These are phyloP conservation scores for Tholera decimalis DNA, from an alignment of 2,888 invertebrate genomes.

Conservation along the genomic window DNA sequence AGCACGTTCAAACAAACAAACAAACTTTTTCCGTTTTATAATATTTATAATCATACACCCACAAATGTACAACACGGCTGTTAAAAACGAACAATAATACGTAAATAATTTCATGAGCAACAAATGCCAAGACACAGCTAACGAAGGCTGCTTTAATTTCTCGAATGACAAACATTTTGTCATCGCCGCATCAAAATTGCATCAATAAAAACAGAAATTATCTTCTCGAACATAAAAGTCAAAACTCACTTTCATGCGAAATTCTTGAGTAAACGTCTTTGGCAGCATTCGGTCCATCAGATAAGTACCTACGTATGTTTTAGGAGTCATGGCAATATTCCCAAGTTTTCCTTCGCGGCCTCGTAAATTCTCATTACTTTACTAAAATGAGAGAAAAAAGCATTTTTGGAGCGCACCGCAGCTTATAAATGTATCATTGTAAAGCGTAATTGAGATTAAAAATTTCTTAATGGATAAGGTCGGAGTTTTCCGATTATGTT, in stretches of 20 bases:
- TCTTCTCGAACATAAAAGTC: constrained; percentile 48
- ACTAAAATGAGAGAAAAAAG: constrained; percentile 71
- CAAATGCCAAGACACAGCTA: constrained; percentile 15
- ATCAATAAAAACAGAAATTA: constrained; percentile 58
- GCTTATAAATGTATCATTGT: constrained; percentile 75
- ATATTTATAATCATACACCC: background rate
- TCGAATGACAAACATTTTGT: constrained; percentile 45
- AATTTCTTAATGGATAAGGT: constrained; percentile 59
- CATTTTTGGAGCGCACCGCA: constrained; percentile 63
- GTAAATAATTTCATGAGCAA: constrained; percentile 6
- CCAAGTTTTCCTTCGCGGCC: constrained; percentile 71
- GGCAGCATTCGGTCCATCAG: constrained; percentile 63
- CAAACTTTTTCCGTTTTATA: too few species aligned
- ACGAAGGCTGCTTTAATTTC: constrained; percentile 35
- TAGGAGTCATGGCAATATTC: constrained; percentile 71
- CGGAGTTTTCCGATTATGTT: constrained; percentile 5
- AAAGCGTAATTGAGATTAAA: constrained; percentile 77
- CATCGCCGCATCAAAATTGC: constrained; percentile 51
- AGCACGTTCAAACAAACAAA: too few species aligned
- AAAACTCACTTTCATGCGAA: constrained; percentile 41
- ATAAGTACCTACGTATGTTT: constrained; percentile 54
- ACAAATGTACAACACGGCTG: background rate
- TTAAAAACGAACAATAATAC: background rate
- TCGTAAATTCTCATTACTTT: constrained; percentile 79
- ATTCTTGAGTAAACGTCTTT: constrained; percentile 59